Evolutionary conservation across 1,140 invertebrate genomes (phyloP).

Genomic region (Pogonomyrmex californicus): DNA sequence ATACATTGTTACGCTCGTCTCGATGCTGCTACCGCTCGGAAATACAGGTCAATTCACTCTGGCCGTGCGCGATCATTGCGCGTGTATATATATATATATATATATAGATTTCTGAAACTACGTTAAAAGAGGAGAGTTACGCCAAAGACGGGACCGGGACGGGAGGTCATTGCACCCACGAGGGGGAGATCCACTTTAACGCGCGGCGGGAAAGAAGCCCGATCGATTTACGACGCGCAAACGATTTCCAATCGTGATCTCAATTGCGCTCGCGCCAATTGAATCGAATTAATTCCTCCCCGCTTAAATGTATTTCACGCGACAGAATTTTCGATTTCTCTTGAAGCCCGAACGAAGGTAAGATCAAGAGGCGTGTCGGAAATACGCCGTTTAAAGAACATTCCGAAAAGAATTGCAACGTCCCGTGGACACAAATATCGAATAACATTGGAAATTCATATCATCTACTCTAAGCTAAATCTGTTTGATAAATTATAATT

Average conservation of each 20-base stretch:
- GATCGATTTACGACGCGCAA: conserved; percentile 50
- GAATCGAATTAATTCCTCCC: not conserved
- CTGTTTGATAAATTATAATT: not conserved
- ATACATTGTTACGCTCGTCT: conserved; percentile 41
- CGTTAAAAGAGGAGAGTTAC: conserved; percentile 39
- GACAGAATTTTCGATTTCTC: not conserved
- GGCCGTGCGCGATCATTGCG: conserved; percentile 28
- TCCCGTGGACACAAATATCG: not conserved
- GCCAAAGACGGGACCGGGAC: not conserved
- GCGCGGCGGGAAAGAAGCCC: conserved; percentile 23
- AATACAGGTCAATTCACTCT: conserved; percentile 71
- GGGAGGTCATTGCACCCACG: conserved; percentile 46
- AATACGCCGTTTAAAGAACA: not conserved
- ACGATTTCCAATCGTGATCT: conserved; percentile 42
- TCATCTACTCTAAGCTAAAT: too few species aligned
- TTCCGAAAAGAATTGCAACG: not conserved
- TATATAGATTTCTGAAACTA: conserved; percentile 30
- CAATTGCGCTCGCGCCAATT: not conserved
- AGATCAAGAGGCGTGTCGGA: not conserved
- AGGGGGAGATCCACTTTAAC: conserved; percentile 48
- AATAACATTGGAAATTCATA: too few species aligned
- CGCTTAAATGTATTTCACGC: not conserved
- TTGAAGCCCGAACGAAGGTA: not conserved
- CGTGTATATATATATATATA: not conserved
- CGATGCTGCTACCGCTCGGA: conserved; percentile 36